A percentile compares a stretch with the other conserved stretches of the same genome.
Conservation (phyloP, 2,797 vertebrate species). For the Emydoidea blandingii region DNA sequence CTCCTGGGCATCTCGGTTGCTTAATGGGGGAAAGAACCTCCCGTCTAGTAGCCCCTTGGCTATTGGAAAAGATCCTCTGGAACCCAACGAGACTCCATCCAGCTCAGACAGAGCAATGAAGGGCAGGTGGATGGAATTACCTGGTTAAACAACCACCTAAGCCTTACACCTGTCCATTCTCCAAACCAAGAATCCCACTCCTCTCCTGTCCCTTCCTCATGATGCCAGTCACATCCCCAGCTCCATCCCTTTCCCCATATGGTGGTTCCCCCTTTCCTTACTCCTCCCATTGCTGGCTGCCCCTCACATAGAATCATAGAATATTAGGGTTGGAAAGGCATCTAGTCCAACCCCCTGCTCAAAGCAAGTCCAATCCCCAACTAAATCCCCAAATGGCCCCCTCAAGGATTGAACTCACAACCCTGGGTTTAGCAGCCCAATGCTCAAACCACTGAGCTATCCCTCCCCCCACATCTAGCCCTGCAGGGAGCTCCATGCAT, state of each 20-base stretch:
- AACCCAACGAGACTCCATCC: not conserved
- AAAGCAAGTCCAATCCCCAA: no score
- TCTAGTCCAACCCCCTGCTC: no score
- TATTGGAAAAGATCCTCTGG: not conserved
- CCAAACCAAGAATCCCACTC: not conserved
- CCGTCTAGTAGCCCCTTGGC: not conserved
- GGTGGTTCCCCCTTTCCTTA: not conserved
- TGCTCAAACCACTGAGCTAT: no score
- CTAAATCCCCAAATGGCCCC: no score
- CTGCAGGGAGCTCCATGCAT: not conserved
- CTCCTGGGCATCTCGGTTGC: not conserved
- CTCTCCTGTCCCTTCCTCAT: not conserved
- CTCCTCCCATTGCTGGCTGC: no score
- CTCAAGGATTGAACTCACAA: no score
- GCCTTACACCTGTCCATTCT: not conserved
- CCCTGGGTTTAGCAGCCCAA: no score
- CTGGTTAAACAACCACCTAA: not conserved
- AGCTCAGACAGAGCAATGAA: not conserved
- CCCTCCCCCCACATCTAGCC: no score
- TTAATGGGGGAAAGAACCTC: not conserved
- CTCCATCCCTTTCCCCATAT: not conserved
- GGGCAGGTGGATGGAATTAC: no score
- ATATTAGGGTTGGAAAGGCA: no score
- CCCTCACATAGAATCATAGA: no score
- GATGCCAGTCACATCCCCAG: not conserved